Conservation (phyloP, 2,113 vertebrate species). For the Scortum barcoo region DNA sequence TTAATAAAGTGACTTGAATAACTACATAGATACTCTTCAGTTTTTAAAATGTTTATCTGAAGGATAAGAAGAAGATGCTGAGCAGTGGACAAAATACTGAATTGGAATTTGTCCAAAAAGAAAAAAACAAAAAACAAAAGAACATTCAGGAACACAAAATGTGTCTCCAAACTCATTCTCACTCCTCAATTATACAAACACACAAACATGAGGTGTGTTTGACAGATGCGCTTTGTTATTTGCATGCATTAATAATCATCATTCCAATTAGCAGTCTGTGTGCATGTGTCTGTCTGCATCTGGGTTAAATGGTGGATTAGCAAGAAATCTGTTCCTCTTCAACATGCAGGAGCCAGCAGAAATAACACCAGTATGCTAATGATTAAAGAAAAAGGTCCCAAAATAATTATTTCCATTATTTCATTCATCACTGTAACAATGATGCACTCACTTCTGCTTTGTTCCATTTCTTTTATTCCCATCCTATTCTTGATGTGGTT, state of each 20-base stretch:
- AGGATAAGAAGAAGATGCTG: neutral
- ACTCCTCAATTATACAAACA: neutral
- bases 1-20: neutral
- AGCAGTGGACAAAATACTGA: neutral
- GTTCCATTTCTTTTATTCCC: neutral
- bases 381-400: neutral
- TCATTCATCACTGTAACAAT: neutral
- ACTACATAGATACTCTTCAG: neutral
- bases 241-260: constrained; percentile 26
- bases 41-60: neutral
- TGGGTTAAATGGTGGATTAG: constrained; percentile 49
- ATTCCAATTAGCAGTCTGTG: constrained; percentile 38
- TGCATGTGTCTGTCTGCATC: constrained; percentile 40
- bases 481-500: neutral
- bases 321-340: constrained; percentile 16
- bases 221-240: constrained; percentile 14
- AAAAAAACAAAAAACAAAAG: neutral
- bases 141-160: neutral
- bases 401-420: neutral
- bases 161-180: neutral
- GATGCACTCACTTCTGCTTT: neutral
- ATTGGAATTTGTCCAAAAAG: neutral
- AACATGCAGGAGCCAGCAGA: constrained; percentile 5
- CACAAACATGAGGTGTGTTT: constrained; percentile 7
- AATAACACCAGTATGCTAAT: constrained; percentile 17